phyloP scores from a whole-genome alignment of 2,888 invertebrate species.

The Lagria hirta region DNA sequence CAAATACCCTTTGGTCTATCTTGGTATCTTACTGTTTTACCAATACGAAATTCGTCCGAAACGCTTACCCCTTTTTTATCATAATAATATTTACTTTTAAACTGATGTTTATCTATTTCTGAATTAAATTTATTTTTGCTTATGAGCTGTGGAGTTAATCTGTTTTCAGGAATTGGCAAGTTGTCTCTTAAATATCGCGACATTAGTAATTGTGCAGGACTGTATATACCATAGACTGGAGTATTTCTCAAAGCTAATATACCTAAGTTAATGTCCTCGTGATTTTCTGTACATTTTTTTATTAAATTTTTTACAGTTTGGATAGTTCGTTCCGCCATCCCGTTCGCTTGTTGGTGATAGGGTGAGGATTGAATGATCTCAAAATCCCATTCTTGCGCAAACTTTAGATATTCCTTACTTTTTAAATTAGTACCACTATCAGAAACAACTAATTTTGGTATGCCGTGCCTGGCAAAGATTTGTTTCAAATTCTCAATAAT shows the following conservation, averaged over 20 bases:
- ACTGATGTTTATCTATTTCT: slow-evolving; percentile 4
- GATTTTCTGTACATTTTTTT: slow-evolving; percentile 15
- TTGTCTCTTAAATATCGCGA: slow-evolving; percentile 6
- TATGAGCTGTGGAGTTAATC: slow-evolving; percentile 4
- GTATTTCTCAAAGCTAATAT: slow-evolving; percentile 8
- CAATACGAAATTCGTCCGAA: background rate
- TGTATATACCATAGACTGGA: slow-evolving; percentile 3
- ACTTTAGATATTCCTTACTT: slow-evolving; percentile 12
- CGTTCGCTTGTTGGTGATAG: slow-evolving; percentile 17
- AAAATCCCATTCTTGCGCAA: slow-evolving; percentile 18
- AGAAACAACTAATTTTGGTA: slow-evolving; percentile 8
- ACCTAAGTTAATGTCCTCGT: slow-evolving; percentile 8
- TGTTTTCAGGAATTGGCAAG: slow-evolving; percentile 3
- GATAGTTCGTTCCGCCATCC: slow-evolving; percentile 11
- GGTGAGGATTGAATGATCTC: slow-evolving; percentile 9
- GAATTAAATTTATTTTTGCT: slow-evolving; percentile 2
- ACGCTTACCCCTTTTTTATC: background rate
- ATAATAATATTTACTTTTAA: slow-evolving; percentile 3
- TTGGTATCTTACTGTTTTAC: slow-evolving; percentile 2
- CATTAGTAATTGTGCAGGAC: slow-evolving; percentile 12
- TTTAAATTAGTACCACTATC: slow-evolving; percentile 14
- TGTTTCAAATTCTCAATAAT: slow-evolving; percentile 30
- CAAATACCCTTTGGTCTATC: slow-evolving; percentile 7
- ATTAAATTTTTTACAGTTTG: slow-evolving; percentile 21
- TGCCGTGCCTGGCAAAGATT: slow-evolving; percentile 28